phyloP scores from a whole-genome alignment of 2,113 vertebrate species.

The Gallinago paraguaiae region DNA sequence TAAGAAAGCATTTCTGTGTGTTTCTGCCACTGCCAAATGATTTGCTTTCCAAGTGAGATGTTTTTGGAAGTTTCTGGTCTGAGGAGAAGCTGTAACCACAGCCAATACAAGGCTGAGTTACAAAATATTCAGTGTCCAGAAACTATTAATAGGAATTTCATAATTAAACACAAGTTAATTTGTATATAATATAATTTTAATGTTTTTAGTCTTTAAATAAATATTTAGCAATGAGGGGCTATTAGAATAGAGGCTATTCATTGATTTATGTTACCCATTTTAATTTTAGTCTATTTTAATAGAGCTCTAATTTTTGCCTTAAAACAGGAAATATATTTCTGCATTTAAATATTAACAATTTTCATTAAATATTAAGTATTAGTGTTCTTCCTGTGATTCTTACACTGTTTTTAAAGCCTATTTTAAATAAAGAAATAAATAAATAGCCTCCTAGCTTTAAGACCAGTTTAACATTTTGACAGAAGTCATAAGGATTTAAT shows the following conservation, averaged over 20 bases:
- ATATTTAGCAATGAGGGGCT: neutral
- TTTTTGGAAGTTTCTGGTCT: neutral
- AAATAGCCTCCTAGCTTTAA: neutral
- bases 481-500: neutral
- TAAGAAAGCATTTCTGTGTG: neutral
- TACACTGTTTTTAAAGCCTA: neutral
- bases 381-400: neutral
- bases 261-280: neutral
- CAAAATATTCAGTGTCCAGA: neutral
- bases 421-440: neutral
- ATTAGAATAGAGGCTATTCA: neutral
- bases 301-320: neutral
- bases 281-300: neutral
- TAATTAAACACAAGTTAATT: neutral
- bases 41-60: neutral
- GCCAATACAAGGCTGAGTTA: neutral
- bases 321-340: neutral
- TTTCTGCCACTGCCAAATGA: neutral
- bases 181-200: neutral
- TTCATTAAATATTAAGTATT: neutral
- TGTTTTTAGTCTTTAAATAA: neutral
- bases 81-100: neutral
- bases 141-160: neutral
- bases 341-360: neutral
- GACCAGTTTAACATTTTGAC: neutral